phyloP scores from a whole-genome alignment of 2,888 invertebrate genomes.

The Acanthosepion esculentum region DNA sequence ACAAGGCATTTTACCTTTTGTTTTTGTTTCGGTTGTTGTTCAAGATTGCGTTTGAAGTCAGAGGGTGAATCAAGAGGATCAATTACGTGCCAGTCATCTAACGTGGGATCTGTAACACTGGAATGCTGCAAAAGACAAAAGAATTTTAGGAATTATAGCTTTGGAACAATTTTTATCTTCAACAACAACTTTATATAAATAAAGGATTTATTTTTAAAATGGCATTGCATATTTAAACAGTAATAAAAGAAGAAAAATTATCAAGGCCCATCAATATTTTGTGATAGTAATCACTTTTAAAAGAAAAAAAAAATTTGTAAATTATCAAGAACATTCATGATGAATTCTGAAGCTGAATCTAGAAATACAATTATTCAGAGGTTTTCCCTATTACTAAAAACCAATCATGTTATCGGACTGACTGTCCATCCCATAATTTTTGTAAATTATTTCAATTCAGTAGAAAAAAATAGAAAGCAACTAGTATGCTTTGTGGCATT shows the following conservation, averaged over 20 bases:
- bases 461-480: too few relatives aligned
- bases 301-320: too few relatives aligned
- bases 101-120: neutral
- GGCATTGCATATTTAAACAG: too few relatives aligned
- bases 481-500: too few relatives aligned
- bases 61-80: neutral
- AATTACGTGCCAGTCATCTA: slow-evolving; percentile 11
- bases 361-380: neutral
- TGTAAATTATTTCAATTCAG: too few relatives aligned
- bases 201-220: too few relatives aligned
- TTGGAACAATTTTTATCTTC: neutral
- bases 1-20: neutral
- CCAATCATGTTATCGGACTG: too few relatives aligned
- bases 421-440: too few relatives aligned
- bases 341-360: neutral
- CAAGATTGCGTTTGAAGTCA: slow-evolving; percentile 11
- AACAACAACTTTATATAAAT: neutral
- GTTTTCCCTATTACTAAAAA: too few relatives aligned
- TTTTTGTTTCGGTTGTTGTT: neutral
- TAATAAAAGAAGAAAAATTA: neutral
- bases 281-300: neutral
- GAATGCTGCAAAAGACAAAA: slow-evolving; percentile 24
- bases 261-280: neutral
- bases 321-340: neutral
- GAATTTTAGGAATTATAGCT: neutral